Conservation (phyloP, 2,797 vertebrate genomes). For the Rhadinocentrus ornatus region DNA sequence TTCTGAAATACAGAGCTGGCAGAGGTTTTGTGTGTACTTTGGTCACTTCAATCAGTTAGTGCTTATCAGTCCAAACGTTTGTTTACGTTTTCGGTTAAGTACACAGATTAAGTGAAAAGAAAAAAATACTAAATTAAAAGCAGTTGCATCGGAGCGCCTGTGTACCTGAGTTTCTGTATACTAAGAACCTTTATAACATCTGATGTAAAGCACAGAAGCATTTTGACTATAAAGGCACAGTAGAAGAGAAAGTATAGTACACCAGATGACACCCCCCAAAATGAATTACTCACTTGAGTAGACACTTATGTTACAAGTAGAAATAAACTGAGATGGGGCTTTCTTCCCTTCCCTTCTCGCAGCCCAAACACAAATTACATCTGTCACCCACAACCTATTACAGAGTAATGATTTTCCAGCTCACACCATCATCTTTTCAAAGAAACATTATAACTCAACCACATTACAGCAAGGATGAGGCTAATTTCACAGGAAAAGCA, state of each 20-base stretch:
- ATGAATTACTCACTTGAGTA: conserved; percentile 40
- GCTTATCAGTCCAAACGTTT: conserved; percentile 44
- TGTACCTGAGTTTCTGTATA: neutral
- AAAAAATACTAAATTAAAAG: neutral
- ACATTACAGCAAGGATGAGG: conserved; percentile 1
- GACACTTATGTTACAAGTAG: conserved; percentile 31
- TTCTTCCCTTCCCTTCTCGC: neutral
- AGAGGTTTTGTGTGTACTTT: conserved; percentile 47
- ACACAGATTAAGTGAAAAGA: neutral
- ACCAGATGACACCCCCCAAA: conserved; percentile 23
- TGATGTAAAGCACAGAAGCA: neutral
- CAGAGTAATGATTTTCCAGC: conserved; percentile 12
- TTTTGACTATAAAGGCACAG: neutral
- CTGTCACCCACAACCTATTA: conserved; percentile 22
- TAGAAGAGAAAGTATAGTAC: conserved; percentile 1
- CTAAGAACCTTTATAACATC: neutral
- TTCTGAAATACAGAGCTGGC: conserved; percentile 42
- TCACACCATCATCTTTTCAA: conserved; percentile 30
- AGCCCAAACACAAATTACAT: conserved; percentile 7
- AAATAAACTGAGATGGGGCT: conserved; percentile 23
- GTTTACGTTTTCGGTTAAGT: conserved; percentile 20
- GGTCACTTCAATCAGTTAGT: conserved; percentile 24
- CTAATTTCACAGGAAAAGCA: conserved; percentile 38
- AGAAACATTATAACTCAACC: conserved; percentile 21
- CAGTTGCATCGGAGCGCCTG: neutral